A percentile compares a stretch with the other conserved stretches of the same genome.
Conservation (phyloP, 2,797 vertebrate genomes). For the Hydrophis major region DNA sequence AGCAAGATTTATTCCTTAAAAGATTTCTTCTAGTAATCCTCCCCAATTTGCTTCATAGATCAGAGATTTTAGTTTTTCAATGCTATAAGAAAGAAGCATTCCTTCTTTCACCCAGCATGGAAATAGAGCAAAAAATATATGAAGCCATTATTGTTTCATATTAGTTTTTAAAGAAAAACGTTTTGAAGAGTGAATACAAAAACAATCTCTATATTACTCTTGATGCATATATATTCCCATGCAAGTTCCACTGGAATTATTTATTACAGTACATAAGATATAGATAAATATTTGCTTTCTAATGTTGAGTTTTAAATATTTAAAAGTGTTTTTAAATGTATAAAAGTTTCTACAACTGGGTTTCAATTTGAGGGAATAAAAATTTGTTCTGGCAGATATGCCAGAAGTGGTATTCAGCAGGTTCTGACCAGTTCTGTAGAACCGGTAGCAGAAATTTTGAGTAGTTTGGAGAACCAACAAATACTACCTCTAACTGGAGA, state of each 20-base stretch:
- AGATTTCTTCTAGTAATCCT: background rate
- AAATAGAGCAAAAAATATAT: background rate
- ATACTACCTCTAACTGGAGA: too few relatives aligned
- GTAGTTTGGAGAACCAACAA: too few relatives aligned
- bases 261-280: background rate
- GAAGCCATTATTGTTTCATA: background rate
- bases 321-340: background rate
- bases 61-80: background rate
- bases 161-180: background rate
- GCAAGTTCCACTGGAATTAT: background rate
- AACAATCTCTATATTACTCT: background rate
- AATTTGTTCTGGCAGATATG: background rate
- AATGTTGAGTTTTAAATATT: background rate
- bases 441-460: too few relatives aligned
- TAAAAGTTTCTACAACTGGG: background rate
- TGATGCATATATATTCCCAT: background rate
- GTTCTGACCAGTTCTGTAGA: too few relatives aligned
- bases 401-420: too few relatives aligned
- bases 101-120: background rate
- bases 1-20: background rate
- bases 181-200: background rate
- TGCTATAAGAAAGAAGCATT: background rate
- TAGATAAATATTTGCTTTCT: background rate
- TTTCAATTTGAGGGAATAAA: background rate
- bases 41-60: background rate